Percentiles rank a stretch among this genome's conserved stretches.
Conservation (phyloP, 1,140 invertebrate genomes). For the Archegozetes longisetosus region DNA sequence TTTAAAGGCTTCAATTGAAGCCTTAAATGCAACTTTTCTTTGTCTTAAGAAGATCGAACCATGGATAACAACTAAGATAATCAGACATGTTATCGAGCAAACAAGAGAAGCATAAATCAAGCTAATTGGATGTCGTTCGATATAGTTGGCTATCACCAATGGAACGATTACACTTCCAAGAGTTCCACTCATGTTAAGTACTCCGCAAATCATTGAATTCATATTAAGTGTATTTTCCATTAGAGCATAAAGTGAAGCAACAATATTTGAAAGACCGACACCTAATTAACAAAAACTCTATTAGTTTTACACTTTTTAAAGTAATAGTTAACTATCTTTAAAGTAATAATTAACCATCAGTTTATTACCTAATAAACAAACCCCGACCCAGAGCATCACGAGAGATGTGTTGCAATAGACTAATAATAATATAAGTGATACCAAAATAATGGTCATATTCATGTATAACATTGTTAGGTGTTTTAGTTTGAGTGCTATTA, state of each 20-base stretch:
- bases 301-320: too few relatives aligned
- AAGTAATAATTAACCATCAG: too few relatives aligned
- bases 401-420: not conserved
- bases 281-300: too few relatives aligned
- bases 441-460: not conserved
- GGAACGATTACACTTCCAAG: not conserved
- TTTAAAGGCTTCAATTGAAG: too few relatives aligned
- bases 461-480: conserved; percentile 7
- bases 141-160: not conserved
- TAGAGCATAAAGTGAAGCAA: conserved; percentile 3
- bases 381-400: not conserved
- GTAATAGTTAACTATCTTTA: too few relatives aligned
- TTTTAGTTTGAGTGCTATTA: not conserved
- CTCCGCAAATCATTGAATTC: not conserved
- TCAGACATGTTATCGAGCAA: not conserved
- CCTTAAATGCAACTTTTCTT: too few relatives aligned
- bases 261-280: not conserved
- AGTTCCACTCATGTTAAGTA: conserved; percentile 1
- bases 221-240: not conserved
- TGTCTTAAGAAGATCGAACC: too few relatives aligned
- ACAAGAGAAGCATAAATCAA: conserved; percentile 1
- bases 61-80: not conserved
- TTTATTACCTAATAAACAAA: not conserved
- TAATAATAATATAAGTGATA: not conserved
- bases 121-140: not conserved